Evolutionary conservation across 2,797 vertebrate species (phyloP).

Genomic region (Pyrocephalus nanus): DNA sequence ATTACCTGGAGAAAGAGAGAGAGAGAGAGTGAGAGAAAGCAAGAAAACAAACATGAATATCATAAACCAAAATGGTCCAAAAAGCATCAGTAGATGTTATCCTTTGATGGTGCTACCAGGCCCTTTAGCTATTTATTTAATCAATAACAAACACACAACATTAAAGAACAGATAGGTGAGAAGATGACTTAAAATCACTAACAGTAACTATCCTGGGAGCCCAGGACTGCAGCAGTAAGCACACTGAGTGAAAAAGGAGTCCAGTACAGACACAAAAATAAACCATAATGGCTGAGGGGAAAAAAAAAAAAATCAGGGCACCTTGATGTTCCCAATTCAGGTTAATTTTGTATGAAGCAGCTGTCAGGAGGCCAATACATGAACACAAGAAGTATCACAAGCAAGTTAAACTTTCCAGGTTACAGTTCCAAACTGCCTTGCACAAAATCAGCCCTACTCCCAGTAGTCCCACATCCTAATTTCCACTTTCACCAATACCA

Average conservation of each 20-base stretch:
- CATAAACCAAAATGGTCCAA: background rate
- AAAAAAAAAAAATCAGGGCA: constrained; percentile 14
- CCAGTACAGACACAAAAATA: constrained; percentile 43
- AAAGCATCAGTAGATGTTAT: background rate
- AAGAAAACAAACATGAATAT: background rate
- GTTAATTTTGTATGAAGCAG: constrained; percentile 24
- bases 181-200: background rate
- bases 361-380: background rate
- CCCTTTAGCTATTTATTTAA: background rate
- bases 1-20: constrained; percentile 72
- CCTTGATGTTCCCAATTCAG: constrained; percentile 4
- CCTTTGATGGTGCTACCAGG: background rate
- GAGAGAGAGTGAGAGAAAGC: background rate
- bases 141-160: background rate
- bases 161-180: background rate
- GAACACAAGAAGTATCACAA: background rate
- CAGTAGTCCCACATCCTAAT: constrained; percentile 25
- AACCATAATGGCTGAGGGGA: background rate
- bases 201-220: background rate
- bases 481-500: background rate
- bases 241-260: background rate
- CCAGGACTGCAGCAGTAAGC: background rate
- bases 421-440: constrained; percentile 3
- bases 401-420: constrained; percentile 19
- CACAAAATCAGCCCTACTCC: constrained; percentile 9